Base-by-base conservation (phyloP, 2,113 vertebrate genomes). In the Aphyosemion australe region DNA sequence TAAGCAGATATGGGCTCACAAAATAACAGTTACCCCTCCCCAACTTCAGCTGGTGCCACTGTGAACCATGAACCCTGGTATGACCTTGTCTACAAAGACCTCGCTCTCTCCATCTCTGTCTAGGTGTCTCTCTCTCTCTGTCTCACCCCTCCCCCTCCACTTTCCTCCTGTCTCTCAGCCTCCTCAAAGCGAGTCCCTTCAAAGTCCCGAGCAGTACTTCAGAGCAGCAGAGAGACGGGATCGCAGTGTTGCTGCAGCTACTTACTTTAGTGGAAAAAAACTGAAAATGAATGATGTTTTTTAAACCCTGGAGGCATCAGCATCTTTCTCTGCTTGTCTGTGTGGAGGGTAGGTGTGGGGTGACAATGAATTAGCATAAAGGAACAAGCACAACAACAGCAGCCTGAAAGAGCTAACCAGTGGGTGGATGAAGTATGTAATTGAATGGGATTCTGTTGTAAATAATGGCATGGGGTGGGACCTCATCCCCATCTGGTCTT, bases 391-490 rank as follows among this genome's bases (percentile, higher is more conserved):
- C 94, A 94, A 87, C 89, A 88, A 84, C 72, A 67, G 82, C 90
- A 85, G 93, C 87, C 93, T 97, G 94, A 97, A 97, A 95, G 94
- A 91, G 94, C 90, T 95, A 95, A 95, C 95, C 95, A 94, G 95
- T 97, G 95, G 96, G 94, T 94, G 96, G 95, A 97, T 98, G 97
- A 99, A 98, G 94, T 96, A 93, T 96, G 97, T 95, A 95, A 96
- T 94, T 99, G 96, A 99, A 98, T 96, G 93, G 95, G 95, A 94
- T 94, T 95, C 95, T 94, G 94, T 95, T 96, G 95, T 97, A 96
- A 98, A 97, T 98, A 95, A 94, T 93, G 88, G 94, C 94, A 95
- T 94, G 94, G 95, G 94, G 76, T 86, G 80, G 85, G 82, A 87
- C 83, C 78, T 74, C 84, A 79, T 89, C 76, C 94, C 94, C 97